These are phyloP conservation scores for Gymnocheta viridis DNA, from an alignment of 2,888 invertebrate genomes.

Conservation along the genomic window DNA sequence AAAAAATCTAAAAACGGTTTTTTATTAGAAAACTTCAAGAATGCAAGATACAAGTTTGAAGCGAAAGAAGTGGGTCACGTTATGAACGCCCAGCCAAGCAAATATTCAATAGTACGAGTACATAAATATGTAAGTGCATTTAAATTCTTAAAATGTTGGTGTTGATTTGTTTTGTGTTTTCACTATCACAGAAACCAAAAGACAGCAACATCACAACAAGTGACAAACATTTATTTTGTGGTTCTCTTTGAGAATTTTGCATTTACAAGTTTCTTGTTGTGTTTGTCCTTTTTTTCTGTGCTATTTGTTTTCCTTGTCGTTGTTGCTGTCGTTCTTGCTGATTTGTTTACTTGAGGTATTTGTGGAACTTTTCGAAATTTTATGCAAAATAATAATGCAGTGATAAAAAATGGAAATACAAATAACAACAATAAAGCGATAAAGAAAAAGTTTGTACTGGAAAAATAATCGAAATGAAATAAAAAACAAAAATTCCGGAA, in stretches of 20 bases:
- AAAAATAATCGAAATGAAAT: constrained; percentile 7
- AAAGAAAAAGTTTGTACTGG: constrained; percentile 37
- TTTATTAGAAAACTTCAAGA: too few species aligned
- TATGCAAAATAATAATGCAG: constrained; percentile 41
- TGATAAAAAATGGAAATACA: constrained; percentile 45
- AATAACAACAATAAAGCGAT: constrained; percentile 32
- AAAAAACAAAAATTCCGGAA: constrained; percentile 5
- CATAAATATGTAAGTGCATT: neutral
- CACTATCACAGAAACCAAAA: constrained; percentile 37
- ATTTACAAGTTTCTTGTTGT: constrained; percentile 40
- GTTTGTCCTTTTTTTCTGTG: constrained; percentile 1
- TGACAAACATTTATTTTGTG: constrained; percentile 69
- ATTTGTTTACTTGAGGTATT: constrained; percentile 67
- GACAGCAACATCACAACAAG: constrained; percentile 52
- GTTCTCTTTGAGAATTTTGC: constrained; percentile 62
- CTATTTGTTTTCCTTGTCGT: constrained; percentile 13
- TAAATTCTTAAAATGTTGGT: constrained; percentile 8
- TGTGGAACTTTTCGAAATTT: constrained; percentile 52
- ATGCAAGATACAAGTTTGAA: too few species aligned
- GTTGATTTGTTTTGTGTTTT: constrained; percentile 53
- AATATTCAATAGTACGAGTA: neutral
- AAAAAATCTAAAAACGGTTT: too few species aligned
- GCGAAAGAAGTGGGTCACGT: constrained; percentile 1
- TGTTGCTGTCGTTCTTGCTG: constrained; percentile 51
- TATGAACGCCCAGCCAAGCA: neutral